Conservation (phyloP, 2,113 vertebrate genomes). For the Oceanites oceanicus region DNA sequence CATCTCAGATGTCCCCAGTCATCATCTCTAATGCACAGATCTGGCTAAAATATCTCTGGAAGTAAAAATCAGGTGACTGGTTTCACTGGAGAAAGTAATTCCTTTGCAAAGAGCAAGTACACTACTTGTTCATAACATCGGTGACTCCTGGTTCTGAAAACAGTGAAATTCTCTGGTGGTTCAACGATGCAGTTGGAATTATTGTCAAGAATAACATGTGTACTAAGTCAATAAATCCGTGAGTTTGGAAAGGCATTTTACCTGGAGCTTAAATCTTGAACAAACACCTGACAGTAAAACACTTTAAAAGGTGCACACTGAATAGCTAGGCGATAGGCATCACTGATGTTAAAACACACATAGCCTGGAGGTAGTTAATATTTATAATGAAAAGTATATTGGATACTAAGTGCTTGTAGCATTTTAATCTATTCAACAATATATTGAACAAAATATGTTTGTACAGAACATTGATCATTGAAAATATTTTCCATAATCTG, state of each 20-base stretch:
- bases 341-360: neutral
- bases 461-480: neutral
- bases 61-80: neutral
- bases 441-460: neutral
- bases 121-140: neutral
- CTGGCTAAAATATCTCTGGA: neutral
- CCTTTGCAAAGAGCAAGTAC: neutral
- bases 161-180: neutral
- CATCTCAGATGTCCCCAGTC: neutral
- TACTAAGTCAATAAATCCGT: neutral
- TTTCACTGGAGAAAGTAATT: neutral
- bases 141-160: neutral
- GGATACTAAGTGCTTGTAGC: neutral
- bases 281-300: neutral
- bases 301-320: neutral
- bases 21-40: neutral
- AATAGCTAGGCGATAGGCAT: neutral
- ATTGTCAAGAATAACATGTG: neutral
- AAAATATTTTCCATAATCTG: neutral
- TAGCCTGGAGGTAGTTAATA: neutral
- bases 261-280: neutral
- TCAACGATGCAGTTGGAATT: neutral
- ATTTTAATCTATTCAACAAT: neutral
- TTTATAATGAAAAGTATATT: neutral
- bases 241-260: neutral